These are phyloP conservation scores for Cetonia aurata DNA, from an alignment of 2,888 invertebrate genomes.

Conservation along the genomic window DNA sequence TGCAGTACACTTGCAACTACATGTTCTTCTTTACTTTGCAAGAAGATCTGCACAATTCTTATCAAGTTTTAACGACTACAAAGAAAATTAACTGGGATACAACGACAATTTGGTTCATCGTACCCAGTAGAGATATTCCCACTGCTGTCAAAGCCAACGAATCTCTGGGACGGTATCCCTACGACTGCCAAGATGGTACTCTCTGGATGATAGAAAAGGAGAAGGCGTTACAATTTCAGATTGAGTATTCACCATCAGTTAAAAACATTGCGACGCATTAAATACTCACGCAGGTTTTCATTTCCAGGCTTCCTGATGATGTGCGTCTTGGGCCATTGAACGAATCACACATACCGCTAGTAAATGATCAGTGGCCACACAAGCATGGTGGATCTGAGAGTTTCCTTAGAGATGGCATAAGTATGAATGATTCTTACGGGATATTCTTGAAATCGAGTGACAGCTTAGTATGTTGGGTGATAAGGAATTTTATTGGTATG, in stretches of 20 bases:
- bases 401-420: slow-evolving; percentile 58
- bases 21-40: slow-evolving; percentile 29
- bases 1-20: slow-evolving; percentile 22
- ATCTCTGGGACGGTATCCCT: slow-evolving; percentile 46
- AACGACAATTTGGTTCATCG: slow-evolving; percentile 52
- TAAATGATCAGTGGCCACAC: slow-evolving; percentile 63
- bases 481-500: slow-evolving; percentile 61
- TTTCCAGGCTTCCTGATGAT: slow-evolving; percentile 34
- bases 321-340: slow-evolving; percentile 58
- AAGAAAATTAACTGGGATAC: slow-evolving; percentile 57
- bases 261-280: no score
- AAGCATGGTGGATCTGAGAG: slow-evolving; percentile 57
- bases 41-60: slow-evolving; percentile 50
- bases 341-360: slow-evolving; percentile 54
- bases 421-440: slow-evolving; percentile 62
- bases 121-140: slow-evolving; percentile 53
- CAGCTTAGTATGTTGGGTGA: slow-evolving; percentile 62
- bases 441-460: slow-evolving; percentile 61
- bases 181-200: slow-evolving; percentile 37
- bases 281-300: background rate
- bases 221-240: slow-evolving; percentile 51
- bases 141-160: slow-evolving; percentile 51
- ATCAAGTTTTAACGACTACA: slow-evolving; percentile 54
- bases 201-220: slow-evolving; percentile 51
- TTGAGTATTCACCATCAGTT: slow-evolving; percentile 50